A percentile compares a stretch with the other conserved stretches of the same genome.
phyloP scores from a whole-genome alignment of 2,797 vertebrate species.

The Sebastes alutus region DNA sequence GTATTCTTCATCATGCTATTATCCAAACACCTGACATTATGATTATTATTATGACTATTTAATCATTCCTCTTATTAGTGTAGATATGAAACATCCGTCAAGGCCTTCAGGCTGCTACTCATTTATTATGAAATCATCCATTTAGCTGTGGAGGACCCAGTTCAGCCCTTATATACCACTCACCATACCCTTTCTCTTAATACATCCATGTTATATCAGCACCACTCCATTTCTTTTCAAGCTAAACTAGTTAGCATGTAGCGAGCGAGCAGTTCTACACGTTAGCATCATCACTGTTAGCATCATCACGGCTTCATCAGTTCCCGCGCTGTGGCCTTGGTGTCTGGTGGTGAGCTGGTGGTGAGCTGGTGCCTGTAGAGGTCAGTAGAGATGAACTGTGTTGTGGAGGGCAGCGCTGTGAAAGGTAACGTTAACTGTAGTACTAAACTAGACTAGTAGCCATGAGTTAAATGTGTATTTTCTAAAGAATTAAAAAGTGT shows the following conservation, averaged over 20 bases:
- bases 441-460: no score
- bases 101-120: no score
- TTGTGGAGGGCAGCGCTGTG: conserved; percentile 73
- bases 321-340: no score
- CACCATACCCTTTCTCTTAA: no score
- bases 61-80: not conserved
- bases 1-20: not conserved
- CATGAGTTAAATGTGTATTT: not conserved
- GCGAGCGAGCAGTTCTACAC: not conserved
- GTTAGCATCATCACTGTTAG: not conserved
- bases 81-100: not conserved
- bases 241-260: not conserved
- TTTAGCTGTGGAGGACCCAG: not conserved
- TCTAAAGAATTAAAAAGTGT: not conserved
- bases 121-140: no score
- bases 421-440: conserved; percentile 68
- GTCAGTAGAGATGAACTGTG: conserved; percentile 70
- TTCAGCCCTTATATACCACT: not conserved
- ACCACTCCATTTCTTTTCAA: no score
- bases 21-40: not conserved
- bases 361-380: no score
- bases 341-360: no score
- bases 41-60: not conserved
- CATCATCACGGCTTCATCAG: no score
- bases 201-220: no score